Percentiles rank a stretch among this genome's conserved stretches.
These are phyloP conservation scores for Galbula dea DNA, from an alignment of 2,113 vertebrate species.

Conservation along the genomic window DNA sequence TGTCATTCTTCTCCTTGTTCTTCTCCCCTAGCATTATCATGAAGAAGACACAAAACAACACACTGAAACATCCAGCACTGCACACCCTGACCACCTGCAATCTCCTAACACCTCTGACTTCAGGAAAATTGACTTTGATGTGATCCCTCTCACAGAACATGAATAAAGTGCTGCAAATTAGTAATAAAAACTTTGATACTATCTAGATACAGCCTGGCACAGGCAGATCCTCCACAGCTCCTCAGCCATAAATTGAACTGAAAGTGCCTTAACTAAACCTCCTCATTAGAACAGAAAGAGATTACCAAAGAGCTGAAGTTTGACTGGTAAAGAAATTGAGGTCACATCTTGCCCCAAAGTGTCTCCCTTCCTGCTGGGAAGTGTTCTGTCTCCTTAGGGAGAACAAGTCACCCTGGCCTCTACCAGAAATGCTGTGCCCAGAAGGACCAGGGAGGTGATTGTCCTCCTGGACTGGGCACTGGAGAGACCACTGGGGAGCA, in stretches of 20 bases:
- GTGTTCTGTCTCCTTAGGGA: too few relatives aligned
- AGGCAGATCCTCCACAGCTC: background rate
- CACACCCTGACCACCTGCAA: background rate
- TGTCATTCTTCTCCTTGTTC: conserved; percentile 44
- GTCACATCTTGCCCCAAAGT: background rate
- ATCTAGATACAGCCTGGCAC: background rate
- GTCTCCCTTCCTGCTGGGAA: background rate
- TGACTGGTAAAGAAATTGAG: background rate
- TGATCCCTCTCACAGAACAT: background rate
- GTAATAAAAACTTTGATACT: background rate
- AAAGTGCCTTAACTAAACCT: background rate
- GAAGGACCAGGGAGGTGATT: too few relatives aligned
- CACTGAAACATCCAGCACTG: background rate
- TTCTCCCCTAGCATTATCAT: too few relatives aligned
- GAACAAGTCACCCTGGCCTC: too few relatives aligned
- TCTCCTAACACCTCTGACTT: background rate
- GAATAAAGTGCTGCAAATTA: background rate
- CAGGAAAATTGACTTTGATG: background rate
- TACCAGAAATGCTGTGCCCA: too few relatives aligned
- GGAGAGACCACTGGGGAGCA: too few relatives aligned
- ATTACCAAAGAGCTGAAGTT: background rate
- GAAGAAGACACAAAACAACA: conserved; percentile 8
- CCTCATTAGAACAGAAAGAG: background rate
- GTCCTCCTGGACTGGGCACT: too few relatives aligned
- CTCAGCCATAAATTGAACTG: background rate